phyloP scores from a whole-genome alignment of 2,888 invertebrate genomes.

The Amphipoea oculea region DNA sequence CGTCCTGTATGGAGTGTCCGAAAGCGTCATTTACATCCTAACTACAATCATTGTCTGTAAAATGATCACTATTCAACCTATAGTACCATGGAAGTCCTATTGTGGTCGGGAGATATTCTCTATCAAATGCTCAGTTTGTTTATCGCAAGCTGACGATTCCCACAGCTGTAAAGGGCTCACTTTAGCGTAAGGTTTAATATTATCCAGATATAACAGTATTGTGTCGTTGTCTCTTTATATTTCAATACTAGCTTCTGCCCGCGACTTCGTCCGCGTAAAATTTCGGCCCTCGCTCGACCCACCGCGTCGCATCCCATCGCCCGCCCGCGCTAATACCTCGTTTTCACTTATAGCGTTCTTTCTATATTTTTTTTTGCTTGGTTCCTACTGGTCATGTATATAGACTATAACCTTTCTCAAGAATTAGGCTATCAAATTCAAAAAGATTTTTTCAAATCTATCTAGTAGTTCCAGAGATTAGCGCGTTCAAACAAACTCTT shows the following conservation, averaged over 20 bases:
- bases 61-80: conserved; percentile 13
- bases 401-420: too few species aligned
- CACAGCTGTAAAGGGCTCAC: background rate
- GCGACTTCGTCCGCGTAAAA: background rate
- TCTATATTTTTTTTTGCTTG: background rate
- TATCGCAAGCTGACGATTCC: background rate
- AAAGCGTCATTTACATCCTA: conserved; percentile 51
- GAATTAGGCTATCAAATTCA: too few species aligned
- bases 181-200: background rate
- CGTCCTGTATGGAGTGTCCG: conserved; percentile 63
- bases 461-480: too few species aligned
- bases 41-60: conserved; percentile 16
- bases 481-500: too few species aligned
- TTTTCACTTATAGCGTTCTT: background rate
- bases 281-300: background rate
- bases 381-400: background rate
- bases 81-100: background rate
- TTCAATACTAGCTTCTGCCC: background rate
- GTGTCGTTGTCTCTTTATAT: background rate
- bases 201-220: background rate
- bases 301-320: background rate
- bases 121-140: background rate
- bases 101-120: background rate
- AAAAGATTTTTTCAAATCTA: too few species aligned
- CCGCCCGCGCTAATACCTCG: background rate